Base-by-base conservation (phyloP, 2,888 invertebrate genomes). In the Dicyrtomina minuta region DNA sequence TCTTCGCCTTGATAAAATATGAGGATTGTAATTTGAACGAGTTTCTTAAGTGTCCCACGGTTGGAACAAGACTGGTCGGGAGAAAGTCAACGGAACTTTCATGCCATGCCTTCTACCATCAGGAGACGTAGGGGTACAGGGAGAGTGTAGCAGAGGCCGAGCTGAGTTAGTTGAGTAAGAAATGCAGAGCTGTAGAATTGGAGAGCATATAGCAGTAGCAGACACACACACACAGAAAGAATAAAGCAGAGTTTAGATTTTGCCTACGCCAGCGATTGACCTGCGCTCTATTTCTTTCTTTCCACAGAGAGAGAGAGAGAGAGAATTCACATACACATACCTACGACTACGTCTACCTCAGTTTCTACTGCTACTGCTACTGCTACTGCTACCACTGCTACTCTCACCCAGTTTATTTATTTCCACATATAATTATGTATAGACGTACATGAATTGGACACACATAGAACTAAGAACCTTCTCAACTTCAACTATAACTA, bases 41-140 rank as follows among this genome's bases (percentile, higher is more conserved):
- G 33, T 72, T 74, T 75, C 75, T 76, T 73, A 75, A 74, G 72
- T 75, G 75, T 76, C 75, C 76, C 76, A 76, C 75, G 75, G 73
- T 72, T 73, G 76, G 75, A 76, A 75, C 72, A 74, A 76, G 76
- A 76, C 76, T 76, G 74, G 74, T 68, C 41, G 17, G 64, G 64
- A 53, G 51, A 59, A 41, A 43, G 43, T 20, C 22, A 61, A 44
- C 26, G 56, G 56, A 56, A 56, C 56, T 56, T 26, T 51, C 51
- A 20, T 10, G 13, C 51, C 22, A 24, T 51, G 33, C 33, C 33
- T 33, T 33, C 4, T 5, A 8, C 33, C 33, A 33, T 33, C 33
- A 33, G 8, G 4, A 33, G 33, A 33, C 33, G 33, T 33, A 33
- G 33, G 4, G 4, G 33, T 33, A 33, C 33, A 33, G 33, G 33